Percentiles rank a stretch among this genome's conserved stretches.
Conservation (phyloP, 2,888 invertebrate genomes). For the Clanis bilineata region DNA sequence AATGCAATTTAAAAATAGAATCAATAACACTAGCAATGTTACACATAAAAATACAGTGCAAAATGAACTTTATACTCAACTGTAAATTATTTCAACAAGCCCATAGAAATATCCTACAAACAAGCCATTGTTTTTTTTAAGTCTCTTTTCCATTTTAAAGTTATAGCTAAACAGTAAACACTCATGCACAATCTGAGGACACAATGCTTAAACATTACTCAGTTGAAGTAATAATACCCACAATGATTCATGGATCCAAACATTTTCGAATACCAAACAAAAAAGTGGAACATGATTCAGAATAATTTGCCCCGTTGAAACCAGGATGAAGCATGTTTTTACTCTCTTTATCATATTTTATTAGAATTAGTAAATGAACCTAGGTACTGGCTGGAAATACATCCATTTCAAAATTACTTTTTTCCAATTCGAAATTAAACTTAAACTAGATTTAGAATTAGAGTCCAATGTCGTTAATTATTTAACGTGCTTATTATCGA, state of each 20-base stretch:
- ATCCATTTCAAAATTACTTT: no score
- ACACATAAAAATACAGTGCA: no score
- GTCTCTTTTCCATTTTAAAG: background rate
- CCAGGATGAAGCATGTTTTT: background rate
- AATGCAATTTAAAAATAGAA: background rate
- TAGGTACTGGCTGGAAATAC: background rate
- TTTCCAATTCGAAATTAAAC: background rate
- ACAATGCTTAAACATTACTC: no score
- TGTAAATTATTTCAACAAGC: background rate
- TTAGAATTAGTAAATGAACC: background rate
- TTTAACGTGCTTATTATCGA: no score
- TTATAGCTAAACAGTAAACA: background rate
- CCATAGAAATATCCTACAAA: no score
- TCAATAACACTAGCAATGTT: no score
- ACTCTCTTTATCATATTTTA: background rate
- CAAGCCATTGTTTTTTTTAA: no score
- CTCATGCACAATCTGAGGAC: background rate
- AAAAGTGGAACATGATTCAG: conserved; percentile 1
- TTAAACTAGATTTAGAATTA: no score
- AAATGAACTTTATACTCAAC: no score
- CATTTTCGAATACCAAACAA: background rate
- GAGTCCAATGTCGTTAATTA: background rate
- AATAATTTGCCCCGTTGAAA: background rate
- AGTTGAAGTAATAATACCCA: background rate
- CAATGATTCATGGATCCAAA: background rate